Evolutionary conservation across 1,140 invertebrate genomes (phyloP), one percentile per base, ranked within the genome.

Genomic region (Andrena cerasifolii): DNA sequence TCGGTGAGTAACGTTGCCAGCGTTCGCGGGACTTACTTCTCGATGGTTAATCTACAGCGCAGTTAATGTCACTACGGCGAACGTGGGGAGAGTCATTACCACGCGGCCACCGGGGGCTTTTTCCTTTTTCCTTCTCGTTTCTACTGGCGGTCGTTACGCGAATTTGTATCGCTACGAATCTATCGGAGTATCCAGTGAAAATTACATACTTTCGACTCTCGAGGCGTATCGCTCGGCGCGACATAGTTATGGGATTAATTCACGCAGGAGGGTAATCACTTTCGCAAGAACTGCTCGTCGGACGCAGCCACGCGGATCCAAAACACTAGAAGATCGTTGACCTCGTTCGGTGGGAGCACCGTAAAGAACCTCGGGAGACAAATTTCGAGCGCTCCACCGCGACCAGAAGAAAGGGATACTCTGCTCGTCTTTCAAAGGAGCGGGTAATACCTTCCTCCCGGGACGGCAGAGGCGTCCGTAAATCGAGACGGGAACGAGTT

Each of bases 401-500:
- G 14, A 14, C 36, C 40, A 33, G 12, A 59, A 21, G 53, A 59
- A 53, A 24, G 47, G 71, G 18, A 74, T 74, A 65, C 24, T 26
- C 31, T n/a, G 59, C 6, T 43, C 72, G 36, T 49, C 33, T 73
- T 40, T 65, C 31, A 26, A 12, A 74, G 61, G 18, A 24, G 49
- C 33, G 36, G 0, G 72, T 36, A 24, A 66, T 21, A 33, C 14
- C 73, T 49, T 54, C 56, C 49, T 77, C 45, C 45, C 47, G 40
- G 36, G 36, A 40, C 36, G 67, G 36, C 49, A 78, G 54, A 61
- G 54, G 67, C 67, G 36, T 26, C 51, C 70, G 80, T 83, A 85
- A 85, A 82, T 76, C 79, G 68, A 85, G 79, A 85, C 33, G 75
- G 74, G 79, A 86, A 76, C 79, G 78, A 84, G 83, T 84, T 84